phyloP scores from a whole-genome alignment of 2,797 vertebrate species.

The Pogoniulus pusillus region DNA sequence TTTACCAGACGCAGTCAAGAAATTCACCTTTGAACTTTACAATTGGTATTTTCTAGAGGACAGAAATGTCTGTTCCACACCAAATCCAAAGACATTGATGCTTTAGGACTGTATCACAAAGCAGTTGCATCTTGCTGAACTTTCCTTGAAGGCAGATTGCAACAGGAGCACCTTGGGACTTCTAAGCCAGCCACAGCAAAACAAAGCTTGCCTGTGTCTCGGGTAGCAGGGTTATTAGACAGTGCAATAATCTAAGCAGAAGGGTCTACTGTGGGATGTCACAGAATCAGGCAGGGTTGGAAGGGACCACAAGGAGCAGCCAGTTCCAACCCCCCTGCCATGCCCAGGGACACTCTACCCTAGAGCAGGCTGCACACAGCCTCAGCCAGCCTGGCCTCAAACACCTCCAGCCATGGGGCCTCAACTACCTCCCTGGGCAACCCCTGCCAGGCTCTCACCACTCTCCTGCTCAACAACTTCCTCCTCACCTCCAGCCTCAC shows the following conservation, averaged over 20 bases:
- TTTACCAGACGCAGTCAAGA: constrained; percentile 26
- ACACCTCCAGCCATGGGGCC: no score
- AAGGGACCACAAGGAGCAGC: no score
- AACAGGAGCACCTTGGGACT: background rate
- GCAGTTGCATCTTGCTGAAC: background rate
- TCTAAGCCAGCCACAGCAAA: background rate
- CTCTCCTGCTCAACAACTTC: no score
- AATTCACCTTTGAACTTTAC: constrained; percentile 28
- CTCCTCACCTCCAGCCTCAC: no score
- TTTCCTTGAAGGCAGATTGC: background rate
- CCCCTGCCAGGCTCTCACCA: no score
- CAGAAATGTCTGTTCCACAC: background rate
- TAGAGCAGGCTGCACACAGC: no score
- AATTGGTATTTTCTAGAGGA: background rate
- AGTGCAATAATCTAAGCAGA: background rate
- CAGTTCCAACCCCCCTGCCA: no score
- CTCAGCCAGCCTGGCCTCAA: no score
- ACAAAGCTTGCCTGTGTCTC: background rate
- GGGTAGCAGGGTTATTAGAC: background rate
- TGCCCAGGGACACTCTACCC: no score
- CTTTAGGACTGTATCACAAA: background rate
- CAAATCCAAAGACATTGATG: background rate
- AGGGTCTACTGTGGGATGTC: background rate
- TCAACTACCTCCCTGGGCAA: no score
- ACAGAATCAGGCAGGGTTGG: no score